These are phyloP conservation scores for Platycnemis pennipes DNA, from an alignment of 2,888 invertebrate genomes.

Conservation along the genomic window DNA sequence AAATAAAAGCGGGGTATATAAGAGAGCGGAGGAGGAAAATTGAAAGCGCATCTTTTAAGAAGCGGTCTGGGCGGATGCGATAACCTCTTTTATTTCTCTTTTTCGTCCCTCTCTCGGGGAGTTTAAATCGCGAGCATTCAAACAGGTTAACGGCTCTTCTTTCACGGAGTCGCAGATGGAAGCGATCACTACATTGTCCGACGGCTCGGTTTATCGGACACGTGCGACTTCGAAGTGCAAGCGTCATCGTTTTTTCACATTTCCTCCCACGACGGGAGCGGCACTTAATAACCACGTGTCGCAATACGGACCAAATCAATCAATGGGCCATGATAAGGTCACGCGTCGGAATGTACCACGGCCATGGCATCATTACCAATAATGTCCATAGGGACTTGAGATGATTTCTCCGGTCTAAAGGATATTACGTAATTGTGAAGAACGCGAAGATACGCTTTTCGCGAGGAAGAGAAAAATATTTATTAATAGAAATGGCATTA, in stretches of 20 bases:
- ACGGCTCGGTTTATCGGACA: background rate
- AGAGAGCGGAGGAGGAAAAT: background rate
- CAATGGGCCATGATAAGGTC: slow-evolving; percentile 7
- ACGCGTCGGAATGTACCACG: background rate
- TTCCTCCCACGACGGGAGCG: background rate
- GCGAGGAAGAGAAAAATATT: background rate
- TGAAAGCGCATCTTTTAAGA: slow-evolving; percentile 35
- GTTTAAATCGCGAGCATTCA: slow-evolving; percentile 30
- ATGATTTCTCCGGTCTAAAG: background rate
- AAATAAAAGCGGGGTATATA: slow-evolving; percentile 18
- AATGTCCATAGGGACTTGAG: background rate
- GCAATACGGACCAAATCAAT: background rate
- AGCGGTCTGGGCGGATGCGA: background rate
- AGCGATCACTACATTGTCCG: background rate
- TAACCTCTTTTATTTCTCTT: slow-evolving; percentile 37
- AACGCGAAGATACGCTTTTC: background rate
- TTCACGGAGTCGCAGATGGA: background rate
- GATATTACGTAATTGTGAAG: too few species aligned
- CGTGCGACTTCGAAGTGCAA: background rate
- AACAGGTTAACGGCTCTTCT: slow-evolving; percentile 52
- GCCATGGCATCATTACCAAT: background rate
- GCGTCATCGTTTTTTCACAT: background rate
- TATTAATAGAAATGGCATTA: background rate
- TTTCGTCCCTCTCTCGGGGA: background rate
- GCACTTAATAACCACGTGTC: background rate